phyloP scores from a whole-genome alignment of 2,888 invertebrate genomes.

The Tricholauxania praeusta region DNA sequence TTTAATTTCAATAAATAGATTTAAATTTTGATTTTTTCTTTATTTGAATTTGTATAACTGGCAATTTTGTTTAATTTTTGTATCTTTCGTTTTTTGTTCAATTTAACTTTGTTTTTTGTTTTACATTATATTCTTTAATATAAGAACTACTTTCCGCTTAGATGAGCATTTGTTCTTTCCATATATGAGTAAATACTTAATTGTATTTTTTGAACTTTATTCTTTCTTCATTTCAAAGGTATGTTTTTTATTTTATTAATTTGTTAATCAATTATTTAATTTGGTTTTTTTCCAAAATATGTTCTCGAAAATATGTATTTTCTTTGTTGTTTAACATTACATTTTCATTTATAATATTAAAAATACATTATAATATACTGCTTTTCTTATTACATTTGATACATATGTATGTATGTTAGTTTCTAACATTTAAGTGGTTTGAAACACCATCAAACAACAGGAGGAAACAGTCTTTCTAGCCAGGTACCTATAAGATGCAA shows the following conservation, averaged over 20 bases:
- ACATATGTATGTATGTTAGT: slow-evolving; percentile 32
- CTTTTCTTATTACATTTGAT: background rate
- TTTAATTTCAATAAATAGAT: background rate
- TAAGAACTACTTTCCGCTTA: background rate
- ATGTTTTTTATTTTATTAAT: slow-evolving; percentile 6
- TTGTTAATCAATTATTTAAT: slow-evolving; percentile 25
- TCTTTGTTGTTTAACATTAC: slow-evolving; percentile 24
- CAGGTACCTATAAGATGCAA: slow-evolving; percentile 64
- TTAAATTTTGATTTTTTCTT: slow-evolving; percentile 27
- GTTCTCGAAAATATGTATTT: slow-evolving; percentile 1
- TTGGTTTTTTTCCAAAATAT: slow-evolving; percentile 28
- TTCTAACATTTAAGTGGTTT: slow-evolving; percentile 61
- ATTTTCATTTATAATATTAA: slow-evolving; percentile 24
- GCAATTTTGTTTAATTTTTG: background rate
- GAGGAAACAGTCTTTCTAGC: slow-evolving; percentile 69
- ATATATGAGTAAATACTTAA: slow-evolving; percentile 28
- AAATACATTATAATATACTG: slow-evolving; percentile 15
- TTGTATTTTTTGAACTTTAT: slow-evolving; percentile 19
- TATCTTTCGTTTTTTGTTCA: slow-evolving; percentile 11
- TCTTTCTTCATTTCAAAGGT: slow-evolving; percentile 13
- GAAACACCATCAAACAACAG: slow-evolving; percentile 68
- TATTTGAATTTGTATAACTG: slow-evolving; percentile 16
- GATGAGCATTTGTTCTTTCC: slow-evolving; percentile 21
- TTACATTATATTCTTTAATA: background rate
- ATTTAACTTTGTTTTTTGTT: background rate